phyloP scores from a whole-genome alignment of 1,140 invertebrate species.

The Helicoverpa armigera region DNA sequence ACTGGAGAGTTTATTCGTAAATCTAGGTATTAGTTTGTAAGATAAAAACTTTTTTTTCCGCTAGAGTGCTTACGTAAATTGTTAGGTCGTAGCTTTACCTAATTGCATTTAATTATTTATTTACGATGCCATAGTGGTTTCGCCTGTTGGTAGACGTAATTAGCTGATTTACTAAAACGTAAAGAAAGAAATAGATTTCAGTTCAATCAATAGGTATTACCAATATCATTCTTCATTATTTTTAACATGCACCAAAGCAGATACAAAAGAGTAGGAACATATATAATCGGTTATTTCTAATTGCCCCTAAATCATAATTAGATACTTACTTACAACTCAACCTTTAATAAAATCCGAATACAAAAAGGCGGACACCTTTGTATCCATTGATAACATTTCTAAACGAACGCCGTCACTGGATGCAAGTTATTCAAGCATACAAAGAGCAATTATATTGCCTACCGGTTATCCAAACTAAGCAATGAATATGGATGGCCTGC shows the following conservation, averaged over 20 bases:
- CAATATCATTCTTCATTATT: too few relatives aligned
- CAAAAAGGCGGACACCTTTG: background rate
- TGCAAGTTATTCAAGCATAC: conserved; percentile 29
- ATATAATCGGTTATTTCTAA: too few relatives aligned
- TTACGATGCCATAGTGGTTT: too few relatives aligned
- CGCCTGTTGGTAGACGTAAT: too few relatives aligned
- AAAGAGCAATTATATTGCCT: conserved; percentile 56
- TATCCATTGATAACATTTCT: conserved; percentile 2
- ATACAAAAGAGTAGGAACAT: too few relatives aligned
- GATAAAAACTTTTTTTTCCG: background rate
- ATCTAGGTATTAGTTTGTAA: background rate
- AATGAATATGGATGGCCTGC: conserved; percentile 75
- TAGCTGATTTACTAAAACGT: too few relatives aligned
- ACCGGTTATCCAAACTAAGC: conserved; percentile 68
- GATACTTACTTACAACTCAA: background rate
- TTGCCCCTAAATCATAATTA: too few relatives aligned
- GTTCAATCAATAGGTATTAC: too few relatives aligned
- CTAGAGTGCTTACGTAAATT: background rate
- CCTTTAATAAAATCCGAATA: background rate
- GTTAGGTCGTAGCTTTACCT: too few relatives aligned
- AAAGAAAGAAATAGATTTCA: too few relatives aligned
- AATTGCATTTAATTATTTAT: too few relatives aligned
- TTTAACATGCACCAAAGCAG: too few relatives aligned
- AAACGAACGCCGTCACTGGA: conserved; percentile 4
- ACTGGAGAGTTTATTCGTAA: background rate